Conservation (phyloP, 2,888 invertebrate species). For the Agonopterix heracliana region DNA sequence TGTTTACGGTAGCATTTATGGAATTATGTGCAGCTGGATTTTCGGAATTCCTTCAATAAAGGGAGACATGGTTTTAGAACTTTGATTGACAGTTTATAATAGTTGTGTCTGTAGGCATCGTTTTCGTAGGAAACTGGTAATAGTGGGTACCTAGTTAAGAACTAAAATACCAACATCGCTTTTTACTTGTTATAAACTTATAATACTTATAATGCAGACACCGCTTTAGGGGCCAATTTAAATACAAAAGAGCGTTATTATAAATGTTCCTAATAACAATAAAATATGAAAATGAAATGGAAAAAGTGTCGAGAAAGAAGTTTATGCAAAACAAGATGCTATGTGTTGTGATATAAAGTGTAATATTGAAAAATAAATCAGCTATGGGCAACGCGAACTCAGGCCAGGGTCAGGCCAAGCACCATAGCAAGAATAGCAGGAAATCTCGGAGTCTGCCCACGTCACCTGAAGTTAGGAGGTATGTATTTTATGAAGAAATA, state of each 20-base stretch:
- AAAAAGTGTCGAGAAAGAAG: conserved; percentile 1
- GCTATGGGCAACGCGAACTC: conserved; percentile 67
- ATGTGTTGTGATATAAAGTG: not conserved
- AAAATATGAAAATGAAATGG: not conserved
- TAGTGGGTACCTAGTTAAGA: too few species aligned
- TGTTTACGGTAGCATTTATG: not conserved
- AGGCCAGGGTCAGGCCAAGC: conserved; percentile 53
- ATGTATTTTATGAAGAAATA: conserved; percentile 26
- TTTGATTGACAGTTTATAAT: too few species aligned
- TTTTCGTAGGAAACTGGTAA: too few species aligned
- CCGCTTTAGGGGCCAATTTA: too few species aligned
- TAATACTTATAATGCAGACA: too few species aligned
- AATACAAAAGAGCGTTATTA: too few species aligned
- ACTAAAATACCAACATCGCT: too few species aligned
- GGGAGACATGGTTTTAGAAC: too few species aligned
- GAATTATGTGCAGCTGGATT: too few species aligned
- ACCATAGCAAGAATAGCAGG: conserved; percentile 61
- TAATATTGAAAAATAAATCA: not conserved
- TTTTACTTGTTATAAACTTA: too few species aligned
- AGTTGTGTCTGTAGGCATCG: too few species aligned
- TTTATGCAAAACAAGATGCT: not conserved
- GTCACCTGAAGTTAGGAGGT: conserved; percentile 86
- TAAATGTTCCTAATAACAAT: not conserved
- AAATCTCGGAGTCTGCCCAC: conserved; percentile 86
- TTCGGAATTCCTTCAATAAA: too few species aligned